A percentile compares a stretch with the other conserved stretches of the same genome.
Conservation (phyloP, 2,888 invertebrate genomes). For the Clistopyga incitator region DNA sequence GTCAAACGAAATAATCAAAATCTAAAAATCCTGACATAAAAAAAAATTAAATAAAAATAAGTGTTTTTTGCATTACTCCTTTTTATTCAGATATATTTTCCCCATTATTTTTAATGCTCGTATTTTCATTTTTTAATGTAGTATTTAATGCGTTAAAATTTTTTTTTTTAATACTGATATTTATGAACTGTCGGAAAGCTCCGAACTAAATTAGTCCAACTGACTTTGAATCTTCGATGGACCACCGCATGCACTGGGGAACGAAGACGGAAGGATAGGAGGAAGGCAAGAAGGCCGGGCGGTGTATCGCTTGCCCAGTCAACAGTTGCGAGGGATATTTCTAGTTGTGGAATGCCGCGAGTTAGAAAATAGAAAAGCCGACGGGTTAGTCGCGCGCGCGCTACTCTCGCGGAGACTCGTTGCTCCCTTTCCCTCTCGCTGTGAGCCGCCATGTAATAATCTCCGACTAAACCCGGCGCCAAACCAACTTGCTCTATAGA, state of each 20-base stretch:
- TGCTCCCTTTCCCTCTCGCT: constrained; percentile 21
- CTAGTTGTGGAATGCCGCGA: constrained; percentile 67
- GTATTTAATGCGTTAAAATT: too few relatives aligned
- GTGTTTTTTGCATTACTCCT: too few relatives aligned
- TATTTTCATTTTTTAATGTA: too few relatives aligned
- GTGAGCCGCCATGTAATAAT: constrained; percentile 52
- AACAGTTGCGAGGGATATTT: constrained; percentile 68
- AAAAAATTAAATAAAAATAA: too few relatives aligned
- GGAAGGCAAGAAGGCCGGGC: constrained; percentile 13
- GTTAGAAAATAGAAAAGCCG: constrained; percentile 69
- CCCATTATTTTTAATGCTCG: too few relatives aligned
- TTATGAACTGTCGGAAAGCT: background rate
- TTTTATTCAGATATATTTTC: too few relatives aligned
- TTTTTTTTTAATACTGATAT: background rate
- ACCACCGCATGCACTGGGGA: constrained; percentile 39
- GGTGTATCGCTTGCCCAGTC: constrained; percentile 43
- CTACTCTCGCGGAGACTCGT: background rate
- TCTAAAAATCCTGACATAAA: too few relatives aligned
- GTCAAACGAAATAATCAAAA: too few relatives aligned
- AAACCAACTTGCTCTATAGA: constrained; percentile 35
- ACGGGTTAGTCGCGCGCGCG: constrained; percentile 54
- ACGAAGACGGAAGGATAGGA: background rate
- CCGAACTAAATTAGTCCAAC: background rate
- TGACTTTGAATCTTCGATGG: constrained; percentile 19
- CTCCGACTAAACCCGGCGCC: constrained; percentile 51